Percentiles rank a stretch among this genome's conserved stretches.
These are phyloP conservation scores for Alcedo quadribrachys DNA, from an alignment of 2,797 vertebrate species.

Conservation along the genomic window DNA sequence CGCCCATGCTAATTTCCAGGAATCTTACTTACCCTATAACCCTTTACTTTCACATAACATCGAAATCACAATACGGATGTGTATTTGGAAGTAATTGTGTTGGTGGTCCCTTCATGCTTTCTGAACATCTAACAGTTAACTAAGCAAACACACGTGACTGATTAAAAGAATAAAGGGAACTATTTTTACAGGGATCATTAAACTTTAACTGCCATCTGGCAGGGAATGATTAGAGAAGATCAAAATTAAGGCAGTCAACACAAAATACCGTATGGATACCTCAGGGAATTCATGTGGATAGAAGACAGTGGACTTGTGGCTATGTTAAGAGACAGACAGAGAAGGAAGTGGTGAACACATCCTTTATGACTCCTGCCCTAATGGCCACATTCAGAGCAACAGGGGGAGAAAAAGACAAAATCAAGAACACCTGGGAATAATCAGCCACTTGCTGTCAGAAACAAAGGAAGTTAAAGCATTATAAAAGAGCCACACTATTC, in stretches of 20 bases:
- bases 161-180: conserved; percentile 84
- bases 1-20: background rate
- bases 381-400: conserved; percentile 76
- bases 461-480: conserved; percentile 74
- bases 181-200: conserved; percentile 82
- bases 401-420: conserved; percentile 69
- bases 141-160: conserved; percentile 82
- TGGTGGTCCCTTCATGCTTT: conserved; percentile 80
- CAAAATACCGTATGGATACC: conserved; percentile 81
- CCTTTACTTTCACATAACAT: background rate
- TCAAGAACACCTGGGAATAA: conserved; percentile 78
- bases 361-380: conserved; percentile 76
- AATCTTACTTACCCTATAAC: background rate
- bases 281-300: conserved; percentile 78
- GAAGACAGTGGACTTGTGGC: conserved; percentile 77
- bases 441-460: conserved; percentile 76
- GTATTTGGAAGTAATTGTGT: conserved; percentile 75
- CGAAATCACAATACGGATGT: conserved; percentile 48
- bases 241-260: conserved; percentile 85
- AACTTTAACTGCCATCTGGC: conserved; percentile 85
- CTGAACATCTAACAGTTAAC: conserved; percentile 79
- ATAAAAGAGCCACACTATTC: conserved; percentile 73
- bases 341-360: conserved; percentile 81
- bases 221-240: conserved; percentile 84
- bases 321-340: conserved; percentile 78